Conservation (phyloP, 1,140 invertebrate genomes). For the Drosophila parabipectinata region DNA sequence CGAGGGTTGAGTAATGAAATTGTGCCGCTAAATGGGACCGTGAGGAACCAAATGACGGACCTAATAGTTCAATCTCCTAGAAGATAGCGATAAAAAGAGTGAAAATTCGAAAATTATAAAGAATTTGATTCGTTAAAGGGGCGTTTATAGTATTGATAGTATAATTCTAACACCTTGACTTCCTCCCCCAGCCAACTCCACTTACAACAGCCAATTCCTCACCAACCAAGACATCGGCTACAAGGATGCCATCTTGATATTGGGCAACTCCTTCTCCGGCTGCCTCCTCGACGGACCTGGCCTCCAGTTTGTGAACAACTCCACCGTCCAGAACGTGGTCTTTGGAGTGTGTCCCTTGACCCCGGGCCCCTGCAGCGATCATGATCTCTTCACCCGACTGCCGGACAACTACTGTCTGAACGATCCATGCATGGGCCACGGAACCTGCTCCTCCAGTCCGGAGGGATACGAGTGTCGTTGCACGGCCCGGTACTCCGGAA, state of each 20-base stretch:
- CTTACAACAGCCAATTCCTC: conserved; percentile 90
- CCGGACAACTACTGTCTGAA: conserved; percentile 89
- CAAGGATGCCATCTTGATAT: conserved; percentile 87
- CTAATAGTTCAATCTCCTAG: conserved; percentile 21
- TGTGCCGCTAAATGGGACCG: conserved; percentile 6
- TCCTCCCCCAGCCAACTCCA: conserved; percentile 87
- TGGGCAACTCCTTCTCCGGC: conserved; percentile 92
- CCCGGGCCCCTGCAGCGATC: conserved; percentile 87
- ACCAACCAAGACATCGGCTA: conserved; percentile 88
- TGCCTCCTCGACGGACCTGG: conserved; percentile 93
- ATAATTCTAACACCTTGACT: not conserved
- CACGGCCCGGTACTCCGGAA: conserved; percentile 90
- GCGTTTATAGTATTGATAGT: too few relatives aligned
- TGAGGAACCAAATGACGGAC: conserved; percentile 14
- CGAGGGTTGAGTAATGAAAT: conserved; percentile 20
- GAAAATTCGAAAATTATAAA: not conserved
- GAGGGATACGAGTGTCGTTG: conserved; percentile 92
- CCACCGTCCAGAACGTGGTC: conserved; percentile 87
- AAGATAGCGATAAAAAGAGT: not conserved
- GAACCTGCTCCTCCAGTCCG: conserved; percentile 89
- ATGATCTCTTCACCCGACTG: conserved; percentile 85
- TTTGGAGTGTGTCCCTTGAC: conserved; percentile 91
- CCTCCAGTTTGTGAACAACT: conserved; percentile 89
- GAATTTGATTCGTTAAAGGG: not conserved
- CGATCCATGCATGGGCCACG: conserved; percentile 92